Conservation (phyloP, 2,888 invertebrate genomes). For the Elmis aenea region DNA sequence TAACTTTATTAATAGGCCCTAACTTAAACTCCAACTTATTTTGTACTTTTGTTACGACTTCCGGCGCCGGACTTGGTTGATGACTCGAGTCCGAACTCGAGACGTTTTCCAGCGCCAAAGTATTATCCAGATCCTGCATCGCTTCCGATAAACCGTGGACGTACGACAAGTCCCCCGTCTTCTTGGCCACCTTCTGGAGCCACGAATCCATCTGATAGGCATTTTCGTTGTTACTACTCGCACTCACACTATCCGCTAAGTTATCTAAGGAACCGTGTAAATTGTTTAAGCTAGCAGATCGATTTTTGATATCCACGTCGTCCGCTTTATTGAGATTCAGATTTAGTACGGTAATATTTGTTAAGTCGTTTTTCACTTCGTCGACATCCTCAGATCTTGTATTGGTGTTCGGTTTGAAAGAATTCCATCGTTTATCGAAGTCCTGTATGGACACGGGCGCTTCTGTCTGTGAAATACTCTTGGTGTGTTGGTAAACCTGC, state of each 20-base stretch:
- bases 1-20: conserved; percentile 30
- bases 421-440: conserved; percentile 72
- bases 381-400: conserved; percentile 39
- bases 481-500: conserved; percentile 39
- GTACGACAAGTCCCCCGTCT: conserved; percentile 57
- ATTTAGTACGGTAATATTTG: conserved; percentile 19
- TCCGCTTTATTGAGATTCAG: conserved; percentile 20
- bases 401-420: conserved; percentile 61
- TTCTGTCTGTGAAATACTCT: conserved; percentile 16
- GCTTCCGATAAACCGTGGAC: conserved; percentile 59
- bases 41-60: conserved; percentile 33
- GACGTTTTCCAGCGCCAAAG: conserved; percentile 57
- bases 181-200: conserved; percentile 56
- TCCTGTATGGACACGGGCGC: conserved; percentile 45
- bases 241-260: conserved; percentile 26
- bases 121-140: conserved; percentile 60
- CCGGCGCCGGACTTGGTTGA: conserved; percentile 52
- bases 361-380: conserved; percentile 21
- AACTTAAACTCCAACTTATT: conserved; percentile 41
- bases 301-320: conserved; percentile 39
- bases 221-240: background rate
- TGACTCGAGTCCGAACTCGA: conserved; percentile 55
- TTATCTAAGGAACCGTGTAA: conserved; percentile 64
- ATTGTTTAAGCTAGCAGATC: conserved; percentile 57
- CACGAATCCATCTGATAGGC: conserved; percentile 51